Conservation (phyloP, 2,113 vertebrate genomes). For the Malurus elegans region DNA sequence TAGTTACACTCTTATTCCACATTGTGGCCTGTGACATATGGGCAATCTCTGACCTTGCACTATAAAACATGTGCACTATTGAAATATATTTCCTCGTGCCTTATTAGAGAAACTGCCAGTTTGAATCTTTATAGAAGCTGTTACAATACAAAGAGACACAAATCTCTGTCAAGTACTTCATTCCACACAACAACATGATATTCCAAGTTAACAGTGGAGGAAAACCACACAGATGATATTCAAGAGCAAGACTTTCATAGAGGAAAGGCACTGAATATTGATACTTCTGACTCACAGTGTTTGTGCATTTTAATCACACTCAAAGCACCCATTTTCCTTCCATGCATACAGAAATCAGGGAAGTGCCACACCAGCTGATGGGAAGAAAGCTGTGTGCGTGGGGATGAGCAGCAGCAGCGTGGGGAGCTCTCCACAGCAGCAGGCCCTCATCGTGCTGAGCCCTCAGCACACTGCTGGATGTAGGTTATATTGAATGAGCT, state of each 20-base stretch:
- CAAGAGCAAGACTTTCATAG: not conserved
- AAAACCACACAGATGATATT: not conserved
- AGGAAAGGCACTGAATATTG: not conserved
- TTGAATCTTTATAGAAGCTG: not conserved
- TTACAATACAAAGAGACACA: not conserved
- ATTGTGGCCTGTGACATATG: not conserved
- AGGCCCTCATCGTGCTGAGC: accelerated
- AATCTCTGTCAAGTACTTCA: not conserved
- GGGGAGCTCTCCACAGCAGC: not conserved
- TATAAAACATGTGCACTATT: not conserved
- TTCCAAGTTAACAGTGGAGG: not conserved
- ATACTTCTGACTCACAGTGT: not conserved
- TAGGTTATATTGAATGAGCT: not conserved
- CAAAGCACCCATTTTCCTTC: not conserved
- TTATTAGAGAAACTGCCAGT: not conserved
- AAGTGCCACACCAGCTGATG: accelerated
- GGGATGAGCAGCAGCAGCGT: not conserved
- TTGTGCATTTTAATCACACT: not conserved
- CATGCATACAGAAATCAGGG: not conserved
- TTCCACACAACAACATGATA: not conserved
- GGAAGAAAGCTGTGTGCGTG: accelerated
- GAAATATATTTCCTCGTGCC: not conserved
- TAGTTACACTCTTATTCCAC: not conserved
- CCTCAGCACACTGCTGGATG: accelerated
- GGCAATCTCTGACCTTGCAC: not conserved